These are phyloP conservation scores for Pollenia labialis DNA, from an alignment of 2,888 invertebrate species.

Conservation along the genomic window DNA sequence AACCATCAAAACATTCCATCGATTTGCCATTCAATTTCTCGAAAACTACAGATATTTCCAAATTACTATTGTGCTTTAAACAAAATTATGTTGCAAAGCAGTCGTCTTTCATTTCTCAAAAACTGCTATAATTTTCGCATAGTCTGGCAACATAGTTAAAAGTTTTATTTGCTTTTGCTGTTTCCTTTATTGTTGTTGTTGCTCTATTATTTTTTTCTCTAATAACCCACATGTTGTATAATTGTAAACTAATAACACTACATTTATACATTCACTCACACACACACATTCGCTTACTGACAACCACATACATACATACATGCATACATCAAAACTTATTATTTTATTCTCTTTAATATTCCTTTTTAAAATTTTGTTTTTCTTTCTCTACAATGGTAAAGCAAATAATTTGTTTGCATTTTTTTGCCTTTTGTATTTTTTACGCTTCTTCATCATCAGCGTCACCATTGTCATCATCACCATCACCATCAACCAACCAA, in stretches of 20 bases:
- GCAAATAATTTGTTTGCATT: constrained; percentile 51
- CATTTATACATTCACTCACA: constrained; percentile 44
- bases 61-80: no score
- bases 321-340: neutral
- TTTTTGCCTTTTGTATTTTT: constrained; percentile 17
- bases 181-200: constrained; percentile 10
- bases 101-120: neutral
- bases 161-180: constrained; percentile 13
- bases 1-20: no score
- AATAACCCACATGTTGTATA: constrained; percentile 68
- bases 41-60: no score
- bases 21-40: no score
- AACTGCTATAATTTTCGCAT: neutral
- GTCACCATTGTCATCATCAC: constrained; percentile 15
- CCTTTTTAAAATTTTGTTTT: constrained; percentile 11
- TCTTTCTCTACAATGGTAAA: constrained; percentile 47
- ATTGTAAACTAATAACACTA: constrained; percentile 65
- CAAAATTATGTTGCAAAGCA: no score
- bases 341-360: constrained; percentile 25
- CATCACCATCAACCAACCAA: neutral
- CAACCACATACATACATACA: constrained; percentile 12
- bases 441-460: neutral
- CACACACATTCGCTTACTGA: neutral
- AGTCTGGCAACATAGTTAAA: constrained; percentile 23
- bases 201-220: constrained; percentile 6